phyloP scores from a whole-genome alignment of 1,140 invertebrate species.

The Heliconius melpomene region DNA sequence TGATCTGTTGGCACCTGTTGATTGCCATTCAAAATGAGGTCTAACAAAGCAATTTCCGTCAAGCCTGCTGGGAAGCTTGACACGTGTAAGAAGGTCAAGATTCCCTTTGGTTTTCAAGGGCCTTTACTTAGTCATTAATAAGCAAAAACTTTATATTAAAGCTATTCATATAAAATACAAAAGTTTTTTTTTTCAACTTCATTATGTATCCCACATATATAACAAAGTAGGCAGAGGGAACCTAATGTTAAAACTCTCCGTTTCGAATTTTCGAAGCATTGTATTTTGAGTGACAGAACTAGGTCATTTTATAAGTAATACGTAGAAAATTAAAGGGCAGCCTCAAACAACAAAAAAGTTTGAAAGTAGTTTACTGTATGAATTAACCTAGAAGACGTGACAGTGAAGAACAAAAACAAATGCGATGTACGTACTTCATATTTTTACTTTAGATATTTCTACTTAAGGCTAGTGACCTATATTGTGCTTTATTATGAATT shows the following conservation, averaged over 20 bases:
- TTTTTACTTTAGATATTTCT: constrained; percentile 10
- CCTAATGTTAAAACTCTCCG: no score
- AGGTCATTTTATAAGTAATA: neutral
- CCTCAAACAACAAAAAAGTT: neutral
- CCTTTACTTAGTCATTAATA: neutral
- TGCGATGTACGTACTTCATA: neutral
- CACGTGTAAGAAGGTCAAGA: constrained; percentile 7
- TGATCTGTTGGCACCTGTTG: neutral
- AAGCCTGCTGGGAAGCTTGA: neutral
- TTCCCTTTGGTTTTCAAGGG: neutral
- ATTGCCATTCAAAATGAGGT: neutral
- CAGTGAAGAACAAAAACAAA: neutral
- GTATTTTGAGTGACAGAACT: no score
- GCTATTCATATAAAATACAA: neutral
- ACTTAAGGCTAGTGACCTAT: constrained; percentile 13
- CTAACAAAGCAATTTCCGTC: neutral
- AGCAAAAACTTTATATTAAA: neutral
- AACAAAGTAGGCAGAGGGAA: no score
- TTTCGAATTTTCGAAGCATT: no score
- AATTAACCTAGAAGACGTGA: constrained; percentile 30
- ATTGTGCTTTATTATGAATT: constrained; percentile 23
- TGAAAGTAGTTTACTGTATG: constrained; percentile 12
- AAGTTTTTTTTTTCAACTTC: neutral
- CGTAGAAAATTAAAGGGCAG: neutral
- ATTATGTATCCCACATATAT: no score